Percentiles rank a stretch among this genome's conserved stretches.
phyloP scores from a whole-genome alignment of 2,113 vertebrate species.

The Actenoides hombroni region DNA sequence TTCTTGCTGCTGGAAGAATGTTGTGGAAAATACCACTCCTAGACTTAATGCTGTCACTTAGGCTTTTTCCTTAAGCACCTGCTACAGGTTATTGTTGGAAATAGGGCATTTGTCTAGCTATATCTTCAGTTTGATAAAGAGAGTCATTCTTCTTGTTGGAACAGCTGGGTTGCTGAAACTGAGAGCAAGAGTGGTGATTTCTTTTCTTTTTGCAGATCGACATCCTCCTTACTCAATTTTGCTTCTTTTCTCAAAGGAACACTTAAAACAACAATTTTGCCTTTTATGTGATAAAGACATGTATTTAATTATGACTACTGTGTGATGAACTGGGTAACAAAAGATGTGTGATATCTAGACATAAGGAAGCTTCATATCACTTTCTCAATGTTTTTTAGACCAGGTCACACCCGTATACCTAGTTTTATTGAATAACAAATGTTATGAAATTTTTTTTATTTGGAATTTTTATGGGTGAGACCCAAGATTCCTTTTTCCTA shows the following conservation, averaged over 20 bases:
- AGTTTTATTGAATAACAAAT: background rate
- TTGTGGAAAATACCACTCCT: background rate
- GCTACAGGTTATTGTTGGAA: background rate
- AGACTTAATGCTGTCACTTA: background rate
- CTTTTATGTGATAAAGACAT: background rate
- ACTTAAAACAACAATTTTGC: background rate
- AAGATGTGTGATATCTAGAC: fast-evolving
- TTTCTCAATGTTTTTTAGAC: background rate
- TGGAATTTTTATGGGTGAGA: background rate
- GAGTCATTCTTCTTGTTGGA: background rate
- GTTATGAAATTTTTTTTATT: background rate
- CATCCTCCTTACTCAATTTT: background rate
- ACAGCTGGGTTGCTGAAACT: background rate
- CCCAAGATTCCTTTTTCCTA: background rate
- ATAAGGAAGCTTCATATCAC: background rate
- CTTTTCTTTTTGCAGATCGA: background rate
- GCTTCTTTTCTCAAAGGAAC: background rate
- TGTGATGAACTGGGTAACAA: background rate
- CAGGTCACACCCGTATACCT: background rate
- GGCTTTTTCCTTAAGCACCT: background rate
- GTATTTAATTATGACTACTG: background rate
- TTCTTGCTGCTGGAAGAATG: background rate
- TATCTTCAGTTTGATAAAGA: background rate
- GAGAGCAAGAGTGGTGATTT: background rate
- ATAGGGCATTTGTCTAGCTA: background rate